phyloP scores from a whole-genome alignment of 2,888 invertebrate genomes.

The Trichopoda pennipes region DNA sequence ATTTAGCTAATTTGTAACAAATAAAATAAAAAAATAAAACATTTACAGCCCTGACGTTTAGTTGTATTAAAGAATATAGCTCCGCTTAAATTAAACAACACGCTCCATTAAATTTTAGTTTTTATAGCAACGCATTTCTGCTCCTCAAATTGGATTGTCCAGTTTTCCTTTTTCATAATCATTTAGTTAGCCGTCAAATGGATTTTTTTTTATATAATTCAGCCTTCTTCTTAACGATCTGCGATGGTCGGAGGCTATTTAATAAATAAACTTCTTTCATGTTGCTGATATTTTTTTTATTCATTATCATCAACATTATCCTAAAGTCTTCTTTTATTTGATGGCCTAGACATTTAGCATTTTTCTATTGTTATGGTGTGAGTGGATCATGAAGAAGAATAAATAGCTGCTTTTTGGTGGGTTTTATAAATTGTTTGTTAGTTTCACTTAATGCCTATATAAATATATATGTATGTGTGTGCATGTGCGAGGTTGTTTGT shows the following conservation, averaged over 20 bases:
- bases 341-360: conserved; percentile 34
- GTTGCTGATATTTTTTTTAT: not conserved
- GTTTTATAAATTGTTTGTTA: not conserved
- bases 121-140: too few relatives aligned
- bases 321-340: conserved; percentile 21
- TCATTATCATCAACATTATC: conserved; percentile 16
- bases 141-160: not conserved
- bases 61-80: too few relatives aligned
- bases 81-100: too few relatives aligned
- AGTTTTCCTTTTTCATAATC: not conserved
- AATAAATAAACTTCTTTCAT: not conserved
- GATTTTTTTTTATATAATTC: too few relatives aligned
- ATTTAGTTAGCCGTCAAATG: not conserved
- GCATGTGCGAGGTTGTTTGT: not conserved
- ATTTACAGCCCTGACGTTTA: too few relatives aligned
- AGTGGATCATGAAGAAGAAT: not conserved
- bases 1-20: too few relatives aligned
- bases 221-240: not conserved
- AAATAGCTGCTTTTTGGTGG: conserved; percentile 1
- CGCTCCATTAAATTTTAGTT: too few relatives aligned
- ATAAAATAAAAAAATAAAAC: too few relatives aligned
- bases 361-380: conserved; percentile 1
- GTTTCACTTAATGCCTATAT: not conserved
- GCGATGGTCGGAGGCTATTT: conserved; percentile 2
- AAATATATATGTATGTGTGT: not conserved